Evolutionary conservation across 2,888 invertebrate genomes (phyloP), one percentile per base, ranked within the genome.

Genomic region (Malacosoma neustria): DNA sequence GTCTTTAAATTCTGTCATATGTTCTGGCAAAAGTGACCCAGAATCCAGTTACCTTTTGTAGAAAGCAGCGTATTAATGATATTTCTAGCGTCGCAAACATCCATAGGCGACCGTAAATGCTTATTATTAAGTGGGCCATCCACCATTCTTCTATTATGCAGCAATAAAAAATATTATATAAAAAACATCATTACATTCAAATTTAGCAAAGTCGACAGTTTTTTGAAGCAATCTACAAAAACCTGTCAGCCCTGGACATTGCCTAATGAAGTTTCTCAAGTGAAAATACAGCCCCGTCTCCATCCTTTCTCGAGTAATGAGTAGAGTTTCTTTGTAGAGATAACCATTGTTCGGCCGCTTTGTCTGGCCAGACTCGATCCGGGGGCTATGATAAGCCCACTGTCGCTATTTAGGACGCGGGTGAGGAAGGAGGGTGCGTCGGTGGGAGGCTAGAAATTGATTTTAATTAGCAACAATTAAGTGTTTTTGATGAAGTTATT

Each of bases 241-340:
- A 34, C 31, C 33, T 22, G 36, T 13, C 39, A 36, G 33, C 37
- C 42, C 34, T 37, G 36, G 39, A 41, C 34, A 44, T 44, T 42
- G 42, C 43, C 38, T 52, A 54, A 57, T 54, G 50, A 58, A 62
- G 48, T 57, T 50, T 39, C 42, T 45, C 41, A 54, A 58, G 37
- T 57, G 58, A 47, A 49, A 46, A 43, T 56, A 57, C 35, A 46
- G 47, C 58, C 45, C 33, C 34, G 37, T 29, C 39, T 38, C 51
- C 47, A 54, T 57, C 64, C 58, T 57, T 57, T 59, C 60, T 54
- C 37, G 42, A 54, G 50, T 55, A 66, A 57, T 48, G 56, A 58
- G 55, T 40, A 30, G 38, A 55, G 48, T 53, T 56, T 64, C 63
- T 66, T 68, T 70, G 63, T 61, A 48, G 34, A 57, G 61, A 57